Evolutionary conservation across 2,113 vertebrate species (phyloP).

Genomic region (Hemibagrus wyckioides): DNA sequence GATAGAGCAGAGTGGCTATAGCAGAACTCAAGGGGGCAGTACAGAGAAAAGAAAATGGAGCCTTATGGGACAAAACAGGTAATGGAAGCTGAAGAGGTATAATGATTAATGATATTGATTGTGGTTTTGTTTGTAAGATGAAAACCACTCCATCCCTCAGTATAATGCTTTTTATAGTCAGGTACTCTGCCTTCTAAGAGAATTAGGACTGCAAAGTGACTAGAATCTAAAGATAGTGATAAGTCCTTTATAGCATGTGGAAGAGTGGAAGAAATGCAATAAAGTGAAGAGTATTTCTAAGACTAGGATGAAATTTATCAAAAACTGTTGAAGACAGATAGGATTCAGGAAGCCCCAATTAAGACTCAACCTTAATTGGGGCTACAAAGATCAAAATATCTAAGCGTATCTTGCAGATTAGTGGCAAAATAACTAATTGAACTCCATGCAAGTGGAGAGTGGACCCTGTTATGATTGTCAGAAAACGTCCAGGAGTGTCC

Average conservation of each 20-base stretch:
- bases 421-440: background rate
- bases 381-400: background rate
- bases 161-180: conserved; percentile 1
- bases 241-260: too few relatives aligned
- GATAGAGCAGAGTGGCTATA: background rate
- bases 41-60: background rate
- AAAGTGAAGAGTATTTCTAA: background rate
- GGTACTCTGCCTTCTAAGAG: background rate
- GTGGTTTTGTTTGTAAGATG: background rate
- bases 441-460: background rate
- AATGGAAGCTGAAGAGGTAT: background rate
- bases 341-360: too few relatives aligned
- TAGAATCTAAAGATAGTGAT: background rate
- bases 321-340: too few relatives aligned
- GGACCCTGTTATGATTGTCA: background rate
- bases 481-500: background rate
- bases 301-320: background rate
- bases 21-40: background rate
- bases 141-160: conserved; percentile 1
- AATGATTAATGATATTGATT: conserved; percentile 19
- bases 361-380: background rate
- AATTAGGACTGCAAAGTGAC: background rate
- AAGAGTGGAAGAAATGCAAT: background rate
- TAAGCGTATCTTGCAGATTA: too few relatives aligned
- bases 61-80: background rate